Evolutionary conservation across 2,113 vertebrate genomes (phyloP), one percentile per base, ranked within the genome.

Genomic region (Willisornis vidua): DNA sequence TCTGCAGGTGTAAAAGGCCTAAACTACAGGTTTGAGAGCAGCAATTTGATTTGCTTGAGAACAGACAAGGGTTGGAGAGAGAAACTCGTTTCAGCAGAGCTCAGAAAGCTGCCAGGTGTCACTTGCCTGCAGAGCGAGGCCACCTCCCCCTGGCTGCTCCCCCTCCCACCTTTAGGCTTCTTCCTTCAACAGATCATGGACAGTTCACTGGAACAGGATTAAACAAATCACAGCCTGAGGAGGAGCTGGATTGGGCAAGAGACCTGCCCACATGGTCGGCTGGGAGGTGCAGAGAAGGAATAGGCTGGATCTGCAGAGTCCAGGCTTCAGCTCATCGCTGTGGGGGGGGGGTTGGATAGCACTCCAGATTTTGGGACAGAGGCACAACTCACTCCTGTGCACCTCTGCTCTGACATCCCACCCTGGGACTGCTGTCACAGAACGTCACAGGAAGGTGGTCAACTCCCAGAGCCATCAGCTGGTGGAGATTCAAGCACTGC

Each of bases 311-410:
- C 41, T 70, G 81, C 80, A 73, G 43, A 63, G 62, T 11, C n/a
- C 79, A 63, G 37, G 66, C 71, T 84, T 33, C 70, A 85, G 45
- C 39, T 63, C 84, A 31, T 0, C 1, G 1, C 55, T 2, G 0
- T 6, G 19, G 20, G 29, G 19, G 20, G 29, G n/a, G 70, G 31
- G 9, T 4, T 4, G 29, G 39, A 3, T 1, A 2, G 35, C 2
- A 4, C 29, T 49, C 22, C 57, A 7, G 7, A 2, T 4, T 65
- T 7, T 1, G 0, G 63, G 37, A 41, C 73, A 80, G 39, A n/a
- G 65, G 4, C 80, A 81, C 80, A 81, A 5, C 29, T 51, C 80
- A 7, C 67, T 70, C 84, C 61, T 66, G 37, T 10, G 39, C 68
- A 46, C 37, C 66, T 57, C 85, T 79, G 58, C 79, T 55, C 72